phyloP scores from a whole-genome alignment of 2,113 vertebrate genomes.

The Corapipo altera region DNA sequence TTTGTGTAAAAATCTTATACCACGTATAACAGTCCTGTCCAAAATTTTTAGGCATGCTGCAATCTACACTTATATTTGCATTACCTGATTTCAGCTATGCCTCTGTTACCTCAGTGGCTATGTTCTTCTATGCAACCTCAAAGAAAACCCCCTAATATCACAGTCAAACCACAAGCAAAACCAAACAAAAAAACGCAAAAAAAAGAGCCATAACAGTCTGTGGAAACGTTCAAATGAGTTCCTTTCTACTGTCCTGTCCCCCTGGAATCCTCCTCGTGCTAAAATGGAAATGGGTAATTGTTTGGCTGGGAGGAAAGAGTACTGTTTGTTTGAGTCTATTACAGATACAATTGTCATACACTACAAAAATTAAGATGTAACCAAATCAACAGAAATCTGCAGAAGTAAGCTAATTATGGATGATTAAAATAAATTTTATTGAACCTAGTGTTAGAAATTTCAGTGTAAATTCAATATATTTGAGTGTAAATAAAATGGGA shows the following conservation, averaged over 20 bases:
- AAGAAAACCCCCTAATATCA: not conserved
- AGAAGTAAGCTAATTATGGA: not conserved
- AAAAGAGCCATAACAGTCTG: not conserved
- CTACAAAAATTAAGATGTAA: not conserved
- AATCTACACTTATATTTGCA: not conserved
- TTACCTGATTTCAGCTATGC: not conserved
- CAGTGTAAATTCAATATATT: not conserved
- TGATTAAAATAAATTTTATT: not conserved
- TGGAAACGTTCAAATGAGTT: not conserved
- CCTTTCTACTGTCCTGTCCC: not conserved
- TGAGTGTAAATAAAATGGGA: not conserved
- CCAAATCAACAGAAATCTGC: not conserved
- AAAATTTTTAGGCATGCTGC: not conserved
- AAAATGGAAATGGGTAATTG: not conserved
- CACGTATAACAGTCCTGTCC: not conserved
- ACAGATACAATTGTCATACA: not conserved
- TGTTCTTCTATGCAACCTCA: not conserved
- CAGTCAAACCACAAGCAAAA: not conserved
- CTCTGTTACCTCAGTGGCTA: not conserved
- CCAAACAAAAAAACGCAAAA: not conserved
- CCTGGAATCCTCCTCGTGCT: not conserved
- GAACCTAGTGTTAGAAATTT: not conserved
- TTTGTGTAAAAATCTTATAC: not conserved
- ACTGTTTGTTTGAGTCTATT: not conserved
- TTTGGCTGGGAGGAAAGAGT: not conserved